These are phyloP conservation scores for Drosophila pegasa DNA, from an alignment of 2,888 invertebrate genomes.

Conservation along the genomic window DNA sequence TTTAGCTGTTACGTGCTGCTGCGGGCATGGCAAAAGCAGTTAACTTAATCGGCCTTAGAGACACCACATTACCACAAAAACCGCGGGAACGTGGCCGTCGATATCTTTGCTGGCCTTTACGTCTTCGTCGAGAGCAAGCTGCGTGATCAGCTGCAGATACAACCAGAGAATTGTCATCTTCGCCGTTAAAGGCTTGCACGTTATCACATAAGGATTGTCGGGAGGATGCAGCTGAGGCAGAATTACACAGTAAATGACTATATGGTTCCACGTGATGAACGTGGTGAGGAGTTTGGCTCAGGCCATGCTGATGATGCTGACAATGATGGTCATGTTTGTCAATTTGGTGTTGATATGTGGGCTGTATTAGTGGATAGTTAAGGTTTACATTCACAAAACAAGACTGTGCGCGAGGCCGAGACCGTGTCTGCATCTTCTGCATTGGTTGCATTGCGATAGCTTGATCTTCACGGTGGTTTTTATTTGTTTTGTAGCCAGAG, in stretches of 20 bases:
- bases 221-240: constrained; percentile 63
- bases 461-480: constrained; percentile 31
- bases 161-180: constrained; percentile 41
- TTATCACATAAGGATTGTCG: constrained; percentile 82
- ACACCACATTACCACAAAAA: constrained; percentile 63
- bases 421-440: constrained; percentile 10
- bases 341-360: constrained; percentile 44
- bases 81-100: constrained; percentile 44
- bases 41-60: constrained; percentile 33
- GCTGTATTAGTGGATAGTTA: constrained; percentile 49
- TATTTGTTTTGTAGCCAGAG: constrained; percentile 48
- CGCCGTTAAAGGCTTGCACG: constrained; percentile 45
- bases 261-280: constrained; percentile 70
- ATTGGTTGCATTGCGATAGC: not conserved
- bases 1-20: constrained; percentile 56
- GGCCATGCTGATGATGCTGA: constrained; percentile 34
- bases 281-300: constrained; percentile 52
- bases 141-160: constrained; percentile 41
- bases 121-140: constrained; percentile 45
- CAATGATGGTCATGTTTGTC: constrained; percentile 18
- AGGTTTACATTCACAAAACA: constrained; percentile 75
- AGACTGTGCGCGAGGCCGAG: constrained; percentile 76
- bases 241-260: constrained; percentile 57
- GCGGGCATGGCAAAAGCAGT: constrained; percentile 64
- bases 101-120: constrained; percentile 44